Base-by-base conservation (phyloP, 2,113 vertebrate species). In the Ginglymostoma cirratum region DNA sequence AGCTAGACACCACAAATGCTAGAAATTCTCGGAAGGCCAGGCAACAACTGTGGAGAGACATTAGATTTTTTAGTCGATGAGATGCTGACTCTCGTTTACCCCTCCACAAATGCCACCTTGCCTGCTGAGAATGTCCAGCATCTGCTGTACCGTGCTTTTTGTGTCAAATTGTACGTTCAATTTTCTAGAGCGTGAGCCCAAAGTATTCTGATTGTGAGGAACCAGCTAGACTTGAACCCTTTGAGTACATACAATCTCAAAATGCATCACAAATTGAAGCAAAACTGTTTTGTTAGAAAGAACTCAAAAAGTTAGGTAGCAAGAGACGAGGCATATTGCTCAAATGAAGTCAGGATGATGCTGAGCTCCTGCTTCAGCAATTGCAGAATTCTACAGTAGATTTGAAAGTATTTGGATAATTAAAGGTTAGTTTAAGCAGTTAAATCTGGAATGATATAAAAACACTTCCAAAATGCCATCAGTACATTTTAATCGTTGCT, bases 401-500 rank as follows among this genome's bases (percentile, higher is more conserved):
- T 66, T 66, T 66, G 61, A 66, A 92, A 65, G 89, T 17, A 92
- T n/a, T 66, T 92, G 61, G 55, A 92, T 34, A 92, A 92, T 92
- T 65, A 66, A 66, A 92, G 65, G 55, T 92, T 92, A 66, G 19
- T 92, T 92, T 92, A 38, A 66, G 89, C 61, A 66, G 34, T 66
- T 92, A 92, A 66, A 92, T 66, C n/a, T 92, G 30, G 17, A 92
- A 92, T 92, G 89, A 92, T 92, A 61, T 55, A 55, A 90, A 65
- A 61, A 90, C 89, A 92, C 61, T 92, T 92, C 30, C 34, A 65
- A 90, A 76, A 90, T n/a, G 27, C 87, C 27, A 90, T 90, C 87
- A 92, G 55, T 90, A 90, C 52, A n/a, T 90, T 90, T 90, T 90
- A 90, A 90, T 90, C 34, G 48, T 90, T 90, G 87, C 52, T 55